phyloP scores from a whole-genome alignment of 1,140 invertebrate species.

The Eufriesea mexicana region DNA sequence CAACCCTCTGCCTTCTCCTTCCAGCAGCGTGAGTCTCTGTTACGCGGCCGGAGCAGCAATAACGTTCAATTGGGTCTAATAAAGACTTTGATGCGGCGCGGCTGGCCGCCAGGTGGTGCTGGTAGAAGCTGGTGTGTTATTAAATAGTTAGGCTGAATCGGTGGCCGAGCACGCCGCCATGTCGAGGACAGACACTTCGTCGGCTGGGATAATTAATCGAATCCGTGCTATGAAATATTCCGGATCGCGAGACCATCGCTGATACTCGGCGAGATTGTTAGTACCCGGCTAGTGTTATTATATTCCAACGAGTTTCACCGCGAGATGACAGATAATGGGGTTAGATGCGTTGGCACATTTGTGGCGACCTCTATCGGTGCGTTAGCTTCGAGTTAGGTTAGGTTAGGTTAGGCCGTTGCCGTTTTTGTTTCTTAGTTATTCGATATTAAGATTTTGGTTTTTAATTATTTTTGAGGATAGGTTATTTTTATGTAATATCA shows the following conservation, averaged over 20 bases:
- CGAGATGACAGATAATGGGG: not conserved
- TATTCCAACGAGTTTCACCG: not conserved
- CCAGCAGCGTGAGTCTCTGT: not conserved
- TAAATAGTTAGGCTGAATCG: slow-evolving; percentile 71
- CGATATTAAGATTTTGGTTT: not conserved
- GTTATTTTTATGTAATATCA: no score
- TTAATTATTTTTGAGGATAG: no score
- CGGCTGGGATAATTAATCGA: slow-evolving; percentile 14
- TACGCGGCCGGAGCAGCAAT: slow-evolving; percentile 52
- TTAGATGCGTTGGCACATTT: not conserved
- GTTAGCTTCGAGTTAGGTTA: no score
- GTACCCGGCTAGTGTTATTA: not conserved
- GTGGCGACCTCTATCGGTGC: no score
- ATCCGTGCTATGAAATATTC: not conserved
- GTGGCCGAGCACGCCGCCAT: slow-evolving; percentile 33
- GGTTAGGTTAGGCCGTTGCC: no score
- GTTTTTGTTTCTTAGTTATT: no score
- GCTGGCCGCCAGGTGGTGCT: slow-evolving; percentile 66
- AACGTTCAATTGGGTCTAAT: slow-evolving; percentile 69
- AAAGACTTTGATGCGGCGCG: slow-evolving; percentile 70
- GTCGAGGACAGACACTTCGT: slow-evolving; percentile 23
- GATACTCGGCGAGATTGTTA: not conserved
- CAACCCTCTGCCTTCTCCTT: not conserved
- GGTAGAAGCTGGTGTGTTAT: slow-evolving; percentile 63
- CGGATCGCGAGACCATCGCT: not conserved